Evolutionary conservation across 2,113 vertebrate species (phyloP).

Genomic region (Reinhardtius hippoglossoides): DNA sequence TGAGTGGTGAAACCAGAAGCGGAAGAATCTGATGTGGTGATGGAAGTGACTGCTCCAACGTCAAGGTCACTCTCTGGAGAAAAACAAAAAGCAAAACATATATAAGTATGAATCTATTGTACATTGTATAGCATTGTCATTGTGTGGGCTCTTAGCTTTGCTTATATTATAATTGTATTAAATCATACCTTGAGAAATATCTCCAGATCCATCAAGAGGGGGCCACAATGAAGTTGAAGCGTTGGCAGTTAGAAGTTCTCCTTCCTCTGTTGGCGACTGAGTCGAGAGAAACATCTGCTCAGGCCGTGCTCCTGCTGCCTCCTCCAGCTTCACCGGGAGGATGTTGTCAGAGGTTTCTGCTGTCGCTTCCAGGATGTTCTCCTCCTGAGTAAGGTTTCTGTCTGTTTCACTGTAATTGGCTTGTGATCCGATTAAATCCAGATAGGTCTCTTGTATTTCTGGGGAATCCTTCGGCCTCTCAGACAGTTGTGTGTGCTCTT

Average conservation of each 20-base stretch:
- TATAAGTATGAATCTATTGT: too few relatives aligned
- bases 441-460: constrained; percentile 33
- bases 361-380: constrained; percentile 22
- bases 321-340: constrained; percentile 40
- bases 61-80: constrained; percentile 62
- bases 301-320: constrained; percentile 28
- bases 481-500: constrained; percentile 6
- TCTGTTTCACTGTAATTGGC: constrained; percentile 29
- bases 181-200: constrained; percentile 67
- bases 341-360: constrained; percentile 24
- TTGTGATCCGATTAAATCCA: constrained; percentile 22
- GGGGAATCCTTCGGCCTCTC: constrained; percentile 30
- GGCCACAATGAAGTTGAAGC: constrained; percentile 35
- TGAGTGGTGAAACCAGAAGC: constrained; percentile 26
- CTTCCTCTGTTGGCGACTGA: constrained; percentile 33
- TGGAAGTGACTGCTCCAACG: neutral
- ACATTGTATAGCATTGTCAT: too few relatives aligned
- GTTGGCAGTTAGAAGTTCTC: constrained; percentile 22
- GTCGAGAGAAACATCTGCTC: constrained; percentile 39
- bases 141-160: neutral
- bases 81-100: neutral
- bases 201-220: constrained; percentile 69
- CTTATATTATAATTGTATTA: neutral
- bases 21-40: constrained; percentile 35
- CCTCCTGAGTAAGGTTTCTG: constrained; percentile 33